Conservation (phyloP, 2,797 vertebrate species). For the Ctenochaetus hawaiiensis region DNA sequence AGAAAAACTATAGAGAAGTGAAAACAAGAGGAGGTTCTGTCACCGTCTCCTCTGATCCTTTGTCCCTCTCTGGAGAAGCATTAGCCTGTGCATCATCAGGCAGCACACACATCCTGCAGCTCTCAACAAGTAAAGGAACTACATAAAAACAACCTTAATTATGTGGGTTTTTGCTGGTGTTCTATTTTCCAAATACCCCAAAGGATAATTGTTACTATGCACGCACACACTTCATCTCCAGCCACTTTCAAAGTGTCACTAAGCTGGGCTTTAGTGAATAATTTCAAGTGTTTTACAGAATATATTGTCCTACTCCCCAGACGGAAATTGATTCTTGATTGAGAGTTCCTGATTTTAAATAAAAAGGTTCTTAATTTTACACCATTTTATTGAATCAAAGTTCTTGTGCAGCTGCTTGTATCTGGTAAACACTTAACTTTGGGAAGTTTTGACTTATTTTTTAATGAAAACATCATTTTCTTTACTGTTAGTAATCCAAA, state of each 20-base stretch:
- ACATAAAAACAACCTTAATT: neutral
- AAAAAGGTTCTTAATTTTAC: neutral
- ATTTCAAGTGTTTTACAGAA: neutral
- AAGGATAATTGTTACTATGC: neutral
- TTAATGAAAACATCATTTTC: too few species aligned
- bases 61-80: neutral
- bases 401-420: neutral
- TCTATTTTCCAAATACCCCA: neutral
- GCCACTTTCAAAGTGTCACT: neutral
- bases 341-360: too few species aligned
- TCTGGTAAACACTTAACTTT: too few species aligned
- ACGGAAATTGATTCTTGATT: neutral
- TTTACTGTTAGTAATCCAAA: too few species aligned
- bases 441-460: too few species aligned
- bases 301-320: neutral
- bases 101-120: neutral
- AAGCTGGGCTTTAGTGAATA: neutral
- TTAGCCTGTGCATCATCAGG: conserved; percentile 8
- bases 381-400: neutral
- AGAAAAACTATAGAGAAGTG: too few species aligned
- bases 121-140: neutral
- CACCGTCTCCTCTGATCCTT: neutral
- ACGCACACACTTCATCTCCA: neutral
- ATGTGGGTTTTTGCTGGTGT: neutral
- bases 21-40: neutral